These are phyloP conservation scores for Xestia c-nigrum DNA, from an alignment of 2,888 invertebrate genomes.

Conservation along the genomic window DNA sequence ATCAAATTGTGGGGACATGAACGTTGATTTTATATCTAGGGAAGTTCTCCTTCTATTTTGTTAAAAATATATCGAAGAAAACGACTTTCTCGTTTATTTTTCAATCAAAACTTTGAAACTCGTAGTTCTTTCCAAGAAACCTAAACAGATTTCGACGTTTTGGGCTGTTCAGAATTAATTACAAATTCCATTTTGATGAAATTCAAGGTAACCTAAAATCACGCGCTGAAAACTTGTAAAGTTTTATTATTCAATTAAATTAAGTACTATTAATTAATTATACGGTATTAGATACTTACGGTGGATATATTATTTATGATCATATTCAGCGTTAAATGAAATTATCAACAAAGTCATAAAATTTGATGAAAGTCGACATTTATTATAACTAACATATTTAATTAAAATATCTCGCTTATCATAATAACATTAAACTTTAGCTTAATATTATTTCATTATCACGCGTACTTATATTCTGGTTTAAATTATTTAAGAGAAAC, in stretches of 20 bases:
- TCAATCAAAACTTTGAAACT: constrained; percentile 35
- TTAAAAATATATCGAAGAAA: neutral
- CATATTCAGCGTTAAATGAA: neutral
- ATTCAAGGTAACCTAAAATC: constrained; percentile 21
- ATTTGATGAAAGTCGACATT: neutral
- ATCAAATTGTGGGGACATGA: neutral
- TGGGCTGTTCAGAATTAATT: constrained; percentile 29
- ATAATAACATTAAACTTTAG: neutral
- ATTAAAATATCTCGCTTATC: neutral
- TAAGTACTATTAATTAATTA: neutral
- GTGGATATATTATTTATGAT: neutral
- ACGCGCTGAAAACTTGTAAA: constrained; percentile 1
- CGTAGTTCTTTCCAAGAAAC: constrained; percentile 13
- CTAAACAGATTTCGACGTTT: constrained; percentile 17
- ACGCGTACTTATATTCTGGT: neutral
- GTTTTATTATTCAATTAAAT: constrained; percentile 14
- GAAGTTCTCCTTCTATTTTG: neutral
- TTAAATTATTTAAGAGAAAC: neutral
- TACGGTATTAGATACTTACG: neutral
- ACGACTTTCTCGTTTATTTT: constrained; percentile 26
- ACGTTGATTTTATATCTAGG: neutral
- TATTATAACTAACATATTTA: neutral
- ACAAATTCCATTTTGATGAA: constrained; percentile 23
- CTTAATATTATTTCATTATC: neutral
- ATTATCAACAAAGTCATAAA: neutral